Evolutionary conservation across 2,888 invertebrate species (phyloP), one percentile per base, ranked within the genome.

Genomic region (Scaptomyza cyrtandrae): DNA sequence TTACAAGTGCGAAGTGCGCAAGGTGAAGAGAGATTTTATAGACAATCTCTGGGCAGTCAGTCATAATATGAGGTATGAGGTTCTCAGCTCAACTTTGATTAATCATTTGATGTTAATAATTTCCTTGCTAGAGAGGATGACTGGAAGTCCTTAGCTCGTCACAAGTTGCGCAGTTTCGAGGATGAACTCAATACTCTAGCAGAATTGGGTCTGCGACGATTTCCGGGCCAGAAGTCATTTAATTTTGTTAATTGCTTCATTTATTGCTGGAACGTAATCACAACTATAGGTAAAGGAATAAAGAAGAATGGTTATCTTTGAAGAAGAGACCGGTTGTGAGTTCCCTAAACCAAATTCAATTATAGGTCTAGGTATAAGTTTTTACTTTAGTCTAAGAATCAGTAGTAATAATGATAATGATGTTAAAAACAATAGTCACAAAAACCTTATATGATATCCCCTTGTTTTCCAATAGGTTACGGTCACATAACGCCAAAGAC

Each of bases 401-500:
- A 16, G 41, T 16, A 39, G 39, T 3, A 3, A 39, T 39, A 14
- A 14, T 39, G 4, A 41, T 10, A 41, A 16, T 41, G 3, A 14
- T 41, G 14, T 39, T 39, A 7, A 14, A 19, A 19, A 19, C 1
- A 19, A 19, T 19, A 19, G 19, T 19, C 1, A 19, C 19, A 19
- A 19, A 19, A 19, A 19, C 14, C 0, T 24, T 0, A 24, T 24
- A 24, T 24, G 24, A 24, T 24, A 24, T 24, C 3, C 16, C 4
- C 16, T 16, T 16, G 3, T 44, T 16, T 0, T 52, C 4, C 16
- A 11, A 1, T 3, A 99, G 99, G 99, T 88, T 99, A 99, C 93
- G 99, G 99, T 68, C 98, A 99, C 92, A 97, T 99, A 85, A 96
- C 97, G 50, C 99, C 99, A 0, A 96, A 96, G 80, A 99, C 99